phyloP scores from a whole-genome alignment of 2,888 invertebrate genomes.

The Lumbricus terrestris region DNA sequence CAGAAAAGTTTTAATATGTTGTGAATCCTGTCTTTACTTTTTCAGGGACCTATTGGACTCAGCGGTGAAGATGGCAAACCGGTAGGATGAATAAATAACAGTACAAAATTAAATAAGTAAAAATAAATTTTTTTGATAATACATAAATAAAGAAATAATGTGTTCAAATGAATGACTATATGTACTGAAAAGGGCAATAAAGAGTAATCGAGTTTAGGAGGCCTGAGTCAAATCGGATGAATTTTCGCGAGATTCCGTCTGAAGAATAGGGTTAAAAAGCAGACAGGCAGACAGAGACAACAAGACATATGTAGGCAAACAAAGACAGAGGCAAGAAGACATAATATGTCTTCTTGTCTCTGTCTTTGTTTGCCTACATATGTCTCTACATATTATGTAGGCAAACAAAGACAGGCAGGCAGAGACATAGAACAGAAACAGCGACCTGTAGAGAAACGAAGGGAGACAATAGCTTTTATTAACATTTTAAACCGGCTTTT shows the following conservation, averaged over 20 bases:
- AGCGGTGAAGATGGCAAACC: conserved; percentile 17
- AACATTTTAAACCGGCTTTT: no score
- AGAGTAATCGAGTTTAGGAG: no score
- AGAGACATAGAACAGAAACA: no score
- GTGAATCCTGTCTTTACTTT: neutral
- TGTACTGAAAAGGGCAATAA: neutral
- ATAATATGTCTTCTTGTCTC: no score
- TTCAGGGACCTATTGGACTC: conserved; percentile 20
- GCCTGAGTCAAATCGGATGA: neutral
- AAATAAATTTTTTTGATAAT: neutral
- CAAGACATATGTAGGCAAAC: no score
- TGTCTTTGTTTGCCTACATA: no score
- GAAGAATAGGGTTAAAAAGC: neutral
- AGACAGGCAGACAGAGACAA: neutral
- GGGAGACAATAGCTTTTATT: no score
- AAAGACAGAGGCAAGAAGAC: no score
- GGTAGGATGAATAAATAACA: neutral
- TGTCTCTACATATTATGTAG: no score
- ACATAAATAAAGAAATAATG: neutral
- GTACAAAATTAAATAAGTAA: no score
- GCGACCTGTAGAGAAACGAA: no score
- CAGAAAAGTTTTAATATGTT: neutral
- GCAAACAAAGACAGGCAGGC: no score
- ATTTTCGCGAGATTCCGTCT: neutral
- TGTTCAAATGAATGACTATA: neutral